Conservation (phyloP, 64 coral and sea anemone genomes). For the Dendrophyllia cribrosa region DNA sequence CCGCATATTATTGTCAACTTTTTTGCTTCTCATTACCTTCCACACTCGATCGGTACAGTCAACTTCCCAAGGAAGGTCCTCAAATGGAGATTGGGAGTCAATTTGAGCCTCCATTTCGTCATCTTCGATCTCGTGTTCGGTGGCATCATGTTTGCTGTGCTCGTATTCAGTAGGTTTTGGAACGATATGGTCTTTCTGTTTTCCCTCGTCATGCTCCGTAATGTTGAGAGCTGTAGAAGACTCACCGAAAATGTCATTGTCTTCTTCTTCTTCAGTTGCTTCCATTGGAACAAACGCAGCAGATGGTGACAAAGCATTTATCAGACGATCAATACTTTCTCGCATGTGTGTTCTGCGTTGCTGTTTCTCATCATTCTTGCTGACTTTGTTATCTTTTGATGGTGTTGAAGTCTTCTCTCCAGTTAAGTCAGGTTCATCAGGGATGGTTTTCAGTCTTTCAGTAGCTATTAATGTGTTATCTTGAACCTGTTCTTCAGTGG, state of each 20-base stretch:
- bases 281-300: not conserved
- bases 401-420: not conserved
- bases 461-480: not conserved
- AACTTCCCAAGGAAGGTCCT: conserved; percentile 72
- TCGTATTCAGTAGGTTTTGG: not conserved
- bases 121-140: not conserved
- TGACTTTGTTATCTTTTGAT: not conserved
- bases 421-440: not conserved
- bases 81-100: conserved; percentile 14
- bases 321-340: not conserved
- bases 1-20: not conserved
- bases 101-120: not conserved
- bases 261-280: conserved; percentile 27
- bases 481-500: conserved; percentile 7
- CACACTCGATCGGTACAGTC: conserved; percentile 51
- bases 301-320: not conserved
- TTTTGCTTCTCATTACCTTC: conserved; percentile 38
- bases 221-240: not conserved
- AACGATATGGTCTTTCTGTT: not conserved
- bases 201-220: not conserved
- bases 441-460: not conserved
- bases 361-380: not conserved
- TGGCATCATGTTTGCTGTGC: not conserved
- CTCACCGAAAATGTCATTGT: not conserved
- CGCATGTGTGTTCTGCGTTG: not conserved